Evolutionary conservation across 2,797 vertebrate genomes (phyloP), one percentile per base, ranked within the genome.

Genomic region (Platyrinchus mystaceus): DNA sequence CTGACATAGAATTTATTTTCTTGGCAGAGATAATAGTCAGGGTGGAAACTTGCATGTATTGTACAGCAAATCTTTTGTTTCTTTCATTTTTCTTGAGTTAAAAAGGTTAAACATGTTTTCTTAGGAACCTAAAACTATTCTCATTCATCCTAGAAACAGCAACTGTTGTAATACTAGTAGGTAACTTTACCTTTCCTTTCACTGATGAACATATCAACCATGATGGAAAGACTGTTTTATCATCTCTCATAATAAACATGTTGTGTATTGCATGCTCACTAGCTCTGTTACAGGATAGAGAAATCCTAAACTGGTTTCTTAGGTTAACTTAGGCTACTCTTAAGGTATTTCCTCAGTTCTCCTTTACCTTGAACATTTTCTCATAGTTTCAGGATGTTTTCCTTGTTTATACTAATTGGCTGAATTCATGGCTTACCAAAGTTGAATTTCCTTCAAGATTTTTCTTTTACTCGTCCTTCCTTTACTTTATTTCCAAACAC

Each of bases 1-100:
- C 79, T 93, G 93, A 90, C 6, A 6, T 9, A 73, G 55, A 84
- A 82, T 78, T 85, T 71, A 93, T 91, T 97, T 96, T 83, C 89
- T 91, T 94, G 89, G 93, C 87, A 70, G 56, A 83, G 60, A 67
- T 77, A 85, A 81, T n/a, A 55, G 34, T n/a, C 4, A 1, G 41
- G 41, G 67, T 55, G 20, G 89, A 91, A 96, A 93, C 68, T 44
- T 66, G 22, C 28, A 63, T 71, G 43, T 70, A 79, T 84, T 79
- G 37, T 89, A 81, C 22, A 69, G 46, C 46, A 73, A 26, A 59
- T 85, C 55, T 93, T 94, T 74, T 46, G 17, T 56, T 59, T 89
- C 55, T 79, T 89, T 32, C 2, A 10, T 73, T 96, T 89, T 90
- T 76, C 32, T 84, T 81, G 30, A 49, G 27, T 84, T 84, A 37